A percentile compares a stretch with the other conserved stretches of the same genome.
Evolutionary conservation across 2,888 invertebrate genomes (phyloP).

Genomic region (Pachycephus smyrnensis): DNA sequence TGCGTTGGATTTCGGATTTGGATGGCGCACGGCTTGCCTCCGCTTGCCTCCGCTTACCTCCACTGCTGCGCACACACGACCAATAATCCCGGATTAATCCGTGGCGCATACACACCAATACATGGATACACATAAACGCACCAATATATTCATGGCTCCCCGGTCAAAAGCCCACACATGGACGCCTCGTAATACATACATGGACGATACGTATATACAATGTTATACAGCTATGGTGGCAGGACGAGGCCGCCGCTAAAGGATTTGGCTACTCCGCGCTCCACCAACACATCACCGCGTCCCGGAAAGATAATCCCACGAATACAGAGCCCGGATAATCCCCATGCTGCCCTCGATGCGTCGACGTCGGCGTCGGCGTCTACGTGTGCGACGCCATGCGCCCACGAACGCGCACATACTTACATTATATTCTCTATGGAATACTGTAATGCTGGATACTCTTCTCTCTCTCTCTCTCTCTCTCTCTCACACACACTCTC

Average conservation of each 20-base stretch:
- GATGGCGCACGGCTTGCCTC: slow-evolving; percentile 44
- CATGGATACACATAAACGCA: slow-evolving; percentile 14
- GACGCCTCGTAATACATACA: not conserved
- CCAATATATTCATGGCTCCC: slow-evolving; percentile 28
- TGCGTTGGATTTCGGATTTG: slow-evolving; percentile 66
- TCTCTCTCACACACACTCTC: slow-evolving; percentile 7
- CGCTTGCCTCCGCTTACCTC: not conserved
- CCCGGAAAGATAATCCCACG: slow-evolving; percentile 61
- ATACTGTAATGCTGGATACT: slow-evolving; percentile 26
- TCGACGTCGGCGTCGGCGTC: slow-evolving; percentile 29
- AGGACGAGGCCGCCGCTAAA: slow-evolving; percentile 47
- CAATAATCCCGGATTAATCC: slow-evolving; percentile 65
- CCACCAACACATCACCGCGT: slow-evolving; percentile 34
- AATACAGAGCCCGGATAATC: slow-evolving; percentile 65
- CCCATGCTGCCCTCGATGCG: slow-evolving; percentile 50
- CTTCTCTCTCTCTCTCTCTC: slow-evolving; percentile 2
- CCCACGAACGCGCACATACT: slow-evolving; percentile 19
- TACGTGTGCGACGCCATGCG: slow-evolving; percentile 8
- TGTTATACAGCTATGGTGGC: slow-evolving; percentile 32
- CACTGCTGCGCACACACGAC: slow-evolving; percentile 48
- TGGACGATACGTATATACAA: slow-evolving; percentile 10
- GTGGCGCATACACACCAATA: slow-evolving; percentile 38
- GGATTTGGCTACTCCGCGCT: slow-evolving; percentile 55
- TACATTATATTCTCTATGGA: slow-evolving; percentile 30
- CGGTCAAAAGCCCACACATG: slow-evolving; percentile 38